Percentiles rank a stretch among this genome's conserved stretches.
Conservation (phyloP, 2,797 vertebrate genomes). For the Epinephelus coioides region DNA sequence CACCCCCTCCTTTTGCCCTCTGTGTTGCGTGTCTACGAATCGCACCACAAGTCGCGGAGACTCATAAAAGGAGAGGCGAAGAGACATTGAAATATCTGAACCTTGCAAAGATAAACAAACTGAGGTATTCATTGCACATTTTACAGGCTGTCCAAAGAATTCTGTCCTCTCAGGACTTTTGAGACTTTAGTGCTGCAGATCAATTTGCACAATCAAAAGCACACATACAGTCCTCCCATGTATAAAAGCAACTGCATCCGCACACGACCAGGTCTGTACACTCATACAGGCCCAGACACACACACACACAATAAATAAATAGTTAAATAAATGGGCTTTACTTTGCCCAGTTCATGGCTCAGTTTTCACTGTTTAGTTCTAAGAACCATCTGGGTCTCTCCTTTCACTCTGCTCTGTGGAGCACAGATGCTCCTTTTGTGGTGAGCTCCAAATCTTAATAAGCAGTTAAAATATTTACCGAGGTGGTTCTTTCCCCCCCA, state of each 20-base stretch:
- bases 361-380: constrained; percentile 88
- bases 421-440: constrained; percentile 99
- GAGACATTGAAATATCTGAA: constrained; percentile 88
- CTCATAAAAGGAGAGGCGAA: constrained; percentile 86
- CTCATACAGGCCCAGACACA: constrained; percentile 40
- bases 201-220: constrained; percentile 81
- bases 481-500: constrained; percentile 83
- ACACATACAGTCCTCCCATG: constrained; percentile 50
- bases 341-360: constrained; percentile 82
- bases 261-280: constrained; percentile 43
- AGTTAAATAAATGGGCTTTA: constrained; percentile 83
- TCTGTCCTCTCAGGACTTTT: constrained; percentile 83
- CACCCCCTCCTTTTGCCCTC: constrained; percentile 45
- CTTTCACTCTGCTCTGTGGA: constrained; percentile 88
- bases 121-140: constrained; percentile 87
- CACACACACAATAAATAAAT: constrained; percentile 80
- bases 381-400: constrained; percentile 93
- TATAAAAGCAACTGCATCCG: constrained; percentile 58
- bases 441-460: constrained; percentile 94
- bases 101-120: constrained; percentile 89
- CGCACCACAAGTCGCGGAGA: constrained; percentile 79
- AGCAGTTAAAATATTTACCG: constrained; percentile 99
- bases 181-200: constrained; percentile 74
- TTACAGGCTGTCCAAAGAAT: constrained; percentile 86
- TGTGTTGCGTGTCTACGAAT: constrained; percentile 83